phyloP scores from a whole-genome alignment of 2,888 invertebrate genomes.

The Adela reaumurella region DNA sequence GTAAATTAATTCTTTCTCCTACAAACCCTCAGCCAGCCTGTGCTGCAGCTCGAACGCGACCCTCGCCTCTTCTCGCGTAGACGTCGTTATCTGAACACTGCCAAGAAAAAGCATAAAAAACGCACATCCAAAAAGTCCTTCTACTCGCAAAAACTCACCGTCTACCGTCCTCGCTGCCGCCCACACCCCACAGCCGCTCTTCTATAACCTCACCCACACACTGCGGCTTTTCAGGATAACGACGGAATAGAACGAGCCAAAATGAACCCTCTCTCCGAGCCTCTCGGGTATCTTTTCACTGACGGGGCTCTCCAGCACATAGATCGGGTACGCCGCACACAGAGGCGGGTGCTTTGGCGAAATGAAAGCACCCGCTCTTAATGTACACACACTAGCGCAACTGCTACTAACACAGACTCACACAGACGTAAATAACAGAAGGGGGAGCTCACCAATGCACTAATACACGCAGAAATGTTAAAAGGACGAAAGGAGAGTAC shows the following conservation, averaged over 20 bases:
- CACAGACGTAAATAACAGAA: constrained; percentile 17
- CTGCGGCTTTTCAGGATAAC: too few relatives aligned
- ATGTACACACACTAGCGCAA: constrained; percentile 45
- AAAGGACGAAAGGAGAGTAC: constrained; percentile 35
- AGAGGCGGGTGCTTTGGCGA: constrained; percentile 53
- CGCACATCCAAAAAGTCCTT: constrained; percentile 55
- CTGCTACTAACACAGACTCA: constrained; percentile 37
- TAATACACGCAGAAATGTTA: constrained; percentile 16
- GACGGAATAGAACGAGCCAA: background rate
- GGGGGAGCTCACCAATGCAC: too few relatives aligned
- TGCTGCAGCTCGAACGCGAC: background rate
- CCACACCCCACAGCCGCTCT: background rate
- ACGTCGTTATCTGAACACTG: constrained; percentile 53
- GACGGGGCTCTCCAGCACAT: background rate
- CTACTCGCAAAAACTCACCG: constrained; percentile 49
- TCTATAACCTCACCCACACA: too few relatives aligned
- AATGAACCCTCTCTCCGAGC: background rate
- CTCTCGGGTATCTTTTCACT: background rate
- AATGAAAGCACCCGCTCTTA: constrained; percentile 57
- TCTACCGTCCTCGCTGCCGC: constrained; percentile 34
- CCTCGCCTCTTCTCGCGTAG: constrained; percentile 12
- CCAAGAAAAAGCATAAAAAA: constrained; percentile 56
- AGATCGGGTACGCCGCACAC: constrained; percentile 28
- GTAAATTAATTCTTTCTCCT: too few relatives aligned
- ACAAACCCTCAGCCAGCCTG: too few relatives aligned